Base-by-base conservation (phyloP, 1,140 invertebrate species). In the Scylla paramamosain region DNA sequence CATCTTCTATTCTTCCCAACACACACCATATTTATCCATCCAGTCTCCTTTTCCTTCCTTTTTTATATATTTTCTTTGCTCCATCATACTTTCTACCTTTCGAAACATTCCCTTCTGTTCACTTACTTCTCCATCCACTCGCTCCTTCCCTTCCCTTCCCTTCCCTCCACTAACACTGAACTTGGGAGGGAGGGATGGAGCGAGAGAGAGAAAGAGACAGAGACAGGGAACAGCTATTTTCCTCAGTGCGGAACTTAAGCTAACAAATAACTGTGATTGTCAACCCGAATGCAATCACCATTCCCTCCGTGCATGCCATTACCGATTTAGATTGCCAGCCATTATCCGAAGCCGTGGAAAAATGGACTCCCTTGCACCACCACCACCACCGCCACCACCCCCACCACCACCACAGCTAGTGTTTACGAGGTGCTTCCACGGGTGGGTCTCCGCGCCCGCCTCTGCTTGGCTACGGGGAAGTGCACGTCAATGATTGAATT, bases 301-400 rank as follows among this genome's bases (percentile, higher is more conserved):
- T 77, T 77, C 67, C 67, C 67, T 77, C 20, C 67, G 16, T 20
- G 67, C 67, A n/a, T 77, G 67, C 67, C 67, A 77, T 77, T 77
- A 77, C 67, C 67, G 67, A 77, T 77, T 77, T 77, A 77, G 67
- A 77, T 77, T 77, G 67, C 67, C 25, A n/a, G 67, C 67, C 67
- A 77, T 77, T 77, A 77, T n/a, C 67, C 20, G 67, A 77, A 77
- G 67, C 67, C 67, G 67, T 25, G 67, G n/a, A 77, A 77, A 77
- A 77, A 77, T 77, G 67, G 67, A 77, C 67, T 20, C 67, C 67
- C 6, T 16, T 7, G 12, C 67, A 77, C n/a, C 67, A 59, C 67
- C 67, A 77, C 20, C 67, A 77, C 67, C 25, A 25, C 67, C 25
- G n/a, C 20, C 8, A 3, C 67, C 67, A 77, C 67, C 25, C 12